A percentile compares a stretch with the other conserved stretches of the same genome.
phyloP scores from a whole-genome alignment of 2,113 vertebrate species.

The Oreamnos americanus region DNA sequence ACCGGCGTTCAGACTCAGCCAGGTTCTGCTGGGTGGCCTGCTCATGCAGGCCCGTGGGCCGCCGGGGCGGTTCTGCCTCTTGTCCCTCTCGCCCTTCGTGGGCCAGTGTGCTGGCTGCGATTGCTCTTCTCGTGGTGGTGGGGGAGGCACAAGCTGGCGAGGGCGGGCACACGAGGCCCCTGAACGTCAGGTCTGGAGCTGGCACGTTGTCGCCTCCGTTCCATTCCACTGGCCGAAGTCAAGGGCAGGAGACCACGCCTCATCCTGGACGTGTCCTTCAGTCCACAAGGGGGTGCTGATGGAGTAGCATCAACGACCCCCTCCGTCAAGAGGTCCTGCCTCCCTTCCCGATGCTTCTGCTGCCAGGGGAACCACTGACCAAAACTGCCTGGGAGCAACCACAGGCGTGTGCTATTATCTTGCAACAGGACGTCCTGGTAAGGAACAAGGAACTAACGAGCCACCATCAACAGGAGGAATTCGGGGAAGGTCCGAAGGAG shows the following conservation, averaged over 20 bases:
- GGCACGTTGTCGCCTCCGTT: not conserved
- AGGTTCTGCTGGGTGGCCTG: too few species aligned
- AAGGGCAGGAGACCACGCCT: not conserved
- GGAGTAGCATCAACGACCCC: not conserved
- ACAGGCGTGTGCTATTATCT: not conserved
- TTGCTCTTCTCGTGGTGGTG: not conserved
- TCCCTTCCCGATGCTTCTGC: not conserved
- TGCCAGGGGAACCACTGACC: not conserved
- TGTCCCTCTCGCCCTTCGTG: not conserved
- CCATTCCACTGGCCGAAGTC: not conserved
- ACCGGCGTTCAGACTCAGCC: not conserved
- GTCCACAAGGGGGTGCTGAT: not conserved
- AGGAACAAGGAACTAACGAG: not conserved
- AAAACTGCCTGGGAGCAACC: not conserved
- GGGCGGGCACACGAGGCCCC: not conserved
- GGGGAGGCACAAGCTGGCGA: not conserved
- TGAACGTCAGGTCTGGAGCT: not conserved
- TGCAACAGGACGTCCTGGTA: not conserved
- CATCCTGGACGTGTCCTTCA: not conserved
- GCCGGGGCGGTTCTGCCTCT: not conserved
- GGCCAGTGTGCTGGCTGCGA: not conserved
- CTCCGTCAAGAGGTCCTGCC: not conserved
- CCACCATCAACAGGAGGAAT: not conserved
- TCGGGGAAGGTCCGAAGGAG: not conserved
- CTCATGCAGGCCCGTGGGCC: fast-evolving